Conservation (phyloP, 2,797 vertebrate species). For the Myioborus melanocephalus region DNA sequence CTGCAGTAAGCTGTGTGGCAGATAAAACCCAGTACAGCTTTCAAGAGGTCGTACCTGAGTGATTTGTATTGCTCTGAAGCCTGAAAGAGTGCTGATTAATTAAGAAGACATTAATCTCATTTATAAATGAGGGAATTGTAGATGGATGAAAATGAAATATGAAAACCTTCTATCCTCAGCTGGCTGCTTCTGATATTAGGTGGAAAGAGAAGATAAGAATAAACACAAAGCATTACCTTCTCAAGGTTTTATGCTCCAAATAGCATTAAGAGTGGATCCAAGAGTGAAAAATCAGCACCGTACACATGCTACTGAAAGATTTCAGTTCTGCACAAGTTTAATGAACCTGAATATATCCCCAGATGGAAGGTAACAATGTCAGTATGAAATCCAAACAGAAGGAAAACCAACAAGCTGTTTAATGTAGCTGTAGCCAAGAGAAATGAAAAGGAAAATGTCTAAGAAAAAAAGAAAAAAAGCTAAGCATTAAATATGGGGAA, state of each 20-base stretch:
- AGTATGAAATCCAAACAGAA: constrained; percentile 33
- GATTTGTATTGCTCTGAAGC: not conserved
- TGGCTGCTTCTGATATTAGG: constrained; percentile 35
- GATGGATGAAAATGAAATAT: not conserved
- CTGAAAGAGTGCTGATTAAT: not conserved
- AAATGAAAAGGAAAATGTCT: constrained; percentile 2
- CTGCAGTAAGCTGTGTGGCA: not conserved
- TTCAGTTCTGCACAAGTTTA: constrained; percentile 14
- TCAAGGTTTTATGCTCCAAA: constrained; percentile 43
- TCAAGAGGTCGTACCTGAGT: not conserved
- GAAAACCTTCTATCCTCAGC: not conserved
- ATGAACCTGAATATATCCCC: constrained; percentile 32
- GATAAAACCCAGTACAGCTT: not conserved
- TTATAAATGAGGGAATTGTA: constrained; percentile 8
- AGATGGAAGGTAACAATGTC: constrained; percentile 35
- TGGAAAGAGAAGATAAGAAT: not conserved
- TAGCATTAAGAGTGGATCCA: constrained; percentile 44
- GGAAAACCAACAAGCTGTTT: constrained; percentile 24
- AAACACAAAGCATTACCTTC: constrained; percentile 42
- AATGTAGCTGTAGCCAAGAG: not conserved
- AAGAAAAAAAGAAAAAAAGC: not conserved
- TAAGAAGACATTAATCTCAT: not conserved
- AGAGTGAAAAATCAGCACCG: constrained; percentile 45
- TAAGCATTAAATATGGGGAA: not conserved
- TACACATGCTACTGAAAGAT: constrained; percentile 18